These are phyloP conservation scores for Cathartes aura DNA, from an alignment of 2,113 vertebrate genomes.

Conservation along the genomic window DNA sequence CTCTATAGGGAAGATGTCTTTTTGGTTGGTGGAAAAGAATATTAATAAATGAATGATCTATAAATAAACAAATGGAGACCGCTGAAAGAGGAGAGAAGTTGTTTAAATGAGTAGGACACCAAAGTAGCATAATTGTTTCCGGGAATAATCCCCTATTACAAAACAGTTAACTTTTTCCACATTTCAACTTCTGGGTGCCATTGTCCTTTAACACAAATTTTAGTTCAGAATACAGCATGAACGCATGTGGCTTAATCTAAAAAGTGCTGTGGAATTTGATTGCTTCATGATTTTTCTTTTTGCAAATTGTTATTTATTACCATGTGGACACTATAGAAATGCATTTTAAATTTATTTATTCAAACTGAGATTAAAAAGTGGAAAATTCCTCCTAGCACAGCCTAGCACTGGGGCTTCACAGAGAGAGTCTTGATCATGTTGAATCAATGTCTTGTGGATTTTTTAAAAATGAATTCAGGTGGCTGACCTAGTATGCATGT, in stretches of 20 bases:
- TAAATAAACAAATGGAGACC: constrained; percentile 29
- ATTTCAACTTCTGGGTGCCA: constrained; percentile 31
- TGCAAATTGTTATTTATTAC: neutral
- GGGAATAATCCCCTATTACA: constrained; percentile 31
- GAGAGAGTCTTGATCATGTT: neutral
- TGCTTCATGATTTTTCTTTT: neutral
- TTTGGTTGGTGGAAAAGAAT: neutral
- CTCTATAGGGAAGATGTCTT: neutral
- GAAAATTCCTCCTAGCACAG: neutral
- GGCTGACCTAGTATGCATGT: neutral
- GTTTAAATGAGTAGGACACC: constrained; percentile 8
- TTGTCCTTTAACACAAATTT: constrained; percentile 16
- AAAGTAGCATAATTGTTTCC: constrained; percentile 25
- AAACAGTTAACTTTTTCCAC: constrained; percentile 41
- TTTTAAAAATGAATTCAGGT: neutral
- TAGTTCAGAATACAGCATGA: neutral
- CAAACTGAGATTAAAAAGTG: neutral
- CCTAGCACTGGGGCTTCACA: neutral
- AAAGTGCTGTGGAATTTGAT: neutral
- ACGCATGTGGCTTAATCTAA: constrained; percentile 40
- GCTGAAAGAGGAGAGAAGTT: constrained; percentile 7
- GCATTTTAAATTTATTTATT: neutral
- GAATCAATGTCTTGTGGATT: neutral
- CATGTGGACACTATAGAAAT: neutral
- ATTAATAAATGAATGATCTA: neutral